Evolutionary conservation across 2,797 vertebrate genomes (phyloP).

Genomic region (Nyctalus aviator): DNA sequence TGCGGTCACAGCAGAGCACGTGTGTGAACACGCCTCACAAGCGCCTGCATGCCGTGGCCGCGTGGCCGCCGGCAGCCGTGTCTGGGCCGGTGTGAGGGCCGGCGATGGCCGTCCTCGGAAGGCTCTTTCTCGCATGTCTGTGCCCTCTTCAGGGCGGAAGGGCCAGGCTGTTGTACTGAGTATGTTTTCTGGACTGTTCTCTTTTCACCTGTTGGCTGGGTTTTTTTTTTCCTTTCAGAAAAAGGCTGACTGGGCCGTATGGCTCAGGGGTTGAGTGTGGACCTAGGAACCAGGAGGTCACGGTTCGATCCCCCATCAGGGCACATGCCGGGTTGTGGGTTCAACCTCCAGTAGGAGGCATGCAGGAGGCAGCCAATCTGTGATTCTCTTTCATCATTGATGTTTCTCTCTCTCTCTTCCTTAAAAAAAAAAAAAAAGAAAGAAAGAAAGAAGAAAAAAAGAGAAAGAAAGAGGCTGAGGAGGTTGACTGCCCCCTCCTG

Average conservation of each 20-base stretch:
- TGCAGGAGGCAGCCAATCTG: no score
- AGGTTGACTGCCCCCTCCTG: not conserved
- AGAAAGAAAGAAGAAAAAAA: not conserved
- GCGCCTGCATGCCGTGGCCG: not conserved
- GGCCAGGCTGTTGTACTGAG: not conserved
- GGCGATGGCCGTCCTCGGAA: not conserved
- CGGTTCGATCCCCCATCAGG: no score
- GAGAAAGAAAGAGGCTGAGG: not conserved
- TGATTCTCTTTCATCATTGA: no score
- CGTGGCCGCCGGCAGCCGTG: not conserved
- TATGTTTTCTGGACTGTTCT: not conserved
- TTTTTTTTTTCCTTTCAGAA: not conserved
- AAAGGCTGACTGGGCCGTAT: not conserved
- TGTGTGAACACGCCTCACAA: not conserved
- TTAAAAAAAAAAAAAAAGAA: no score
- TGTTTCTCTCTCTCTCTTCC: no score
- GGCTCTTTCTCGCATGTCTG: not conserved
- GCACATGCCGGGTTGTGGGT: no score
- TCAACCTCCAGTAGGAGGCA: no score
- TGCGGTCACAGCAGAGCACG: not conserved
- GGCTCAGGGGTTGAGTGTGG: no score
- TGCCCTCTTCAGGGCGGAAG: not conserved
- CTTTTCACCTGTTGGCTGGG: not conserved
- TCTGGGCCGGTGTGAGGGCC: not conserved
- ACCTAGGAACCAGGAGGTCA: no score